Percentiles rank a stretch among this genome's conserved stretches.
phyloP scores from a whole-genome alignment of 2,888 invertebrate genomes.

The Mycalesis mineus region DNA sequence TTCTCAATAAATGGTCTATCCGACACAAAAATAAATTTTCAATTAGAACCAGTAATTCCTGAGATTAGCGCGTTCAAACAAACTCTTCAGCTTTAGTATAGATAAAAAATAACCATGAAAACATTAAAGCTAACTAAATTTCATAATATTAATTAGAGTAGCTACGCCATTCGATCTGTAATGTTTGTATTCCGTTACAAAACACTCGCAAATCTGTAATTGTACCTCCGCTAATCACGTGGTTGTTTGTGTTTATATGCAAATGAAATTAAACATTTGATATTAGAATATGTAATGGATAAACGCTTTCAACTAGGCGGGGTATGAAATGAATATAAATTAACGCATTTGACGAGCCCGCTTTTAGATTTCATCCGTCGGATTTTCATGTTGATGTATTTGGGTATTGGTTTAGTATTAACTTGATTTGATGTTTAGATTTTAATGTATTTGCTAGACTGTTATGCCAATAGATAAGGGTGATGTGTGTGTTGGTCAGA shows the following conservation, averaged over 20 bases:
- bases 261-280: constrained; percentile 48
- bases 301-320: constrained; percentile 2
- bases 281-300: constrained; percentile 32
- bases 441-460: not conserved
- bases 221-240: constrained; percentile 20
- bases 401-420: not conserved
- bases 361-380: not conserved
- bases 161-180: not conserved
- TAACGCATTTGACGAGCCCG: not conserved
- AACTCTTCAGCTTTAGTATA: too few species aligned
- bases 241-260: constrained; percentile 39
- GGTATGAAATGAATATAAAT: constrained; percentile 2
- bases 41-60: too few species aligned
- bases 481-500: too few species aligned
- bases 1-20: too few species aligned
- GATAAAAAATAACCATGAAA: too few species aligned
- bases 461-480: not conserved
- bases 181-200: not conserved
- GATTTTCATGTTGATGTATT: not conserved
- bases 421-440: not conserved
- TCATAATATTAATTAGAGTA: too few species aligned
- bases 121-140: too few species aligned
- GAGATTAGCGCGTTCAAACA: too few species aligned
- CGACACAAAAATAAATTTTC: too few species aligned
- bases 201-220: constrained; percentile 8